phyloP scores from a whole-genome alignment of 2,113 vertebrate species.

The Alligator sinensis region DNA sequence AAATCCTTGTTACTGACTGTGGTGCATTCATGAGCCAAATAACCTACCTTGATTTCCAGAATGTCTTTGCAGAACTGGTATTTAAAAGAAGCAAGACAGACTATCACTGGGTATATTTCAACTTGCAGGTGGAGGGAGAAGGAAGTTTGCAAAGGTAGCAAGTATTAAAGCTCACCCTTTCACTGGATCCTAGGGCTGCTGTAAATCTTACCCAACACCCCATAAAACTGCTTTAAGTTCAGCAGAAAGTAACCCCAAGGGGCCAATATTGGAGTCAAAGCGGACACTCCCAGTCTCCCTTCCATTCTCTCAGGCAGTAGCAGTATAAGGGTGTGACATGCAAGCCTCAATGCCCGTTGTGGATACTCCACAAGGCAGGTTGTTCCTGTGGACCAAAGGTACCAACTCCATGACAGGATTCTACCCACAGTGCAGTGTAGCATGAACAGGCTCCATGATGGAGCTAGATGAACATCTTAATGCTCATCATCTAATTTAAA shows the following conservation, averaged over 20 bases:
- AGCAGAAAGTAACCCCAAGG: not conserved
- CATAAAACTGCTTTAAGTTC: not conserved
- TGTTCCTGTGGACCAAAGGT: not conserved
- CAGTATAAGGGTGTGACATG: not conserved
- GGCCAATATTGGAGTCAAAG: not conserved
- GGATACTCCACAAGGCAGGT: not conserved
- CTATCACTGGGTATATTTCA: not conserved
- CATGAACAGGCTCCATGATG: not conserved
- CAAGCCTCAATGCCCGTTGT: not conserved
- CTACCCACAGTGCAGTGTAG: not conserved
- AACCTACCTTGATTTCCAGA: not conserved
- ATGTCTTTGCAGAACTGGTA: not conserved
- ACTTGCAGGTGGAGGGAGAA: no score
- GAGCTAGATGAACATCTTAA: not conserved
- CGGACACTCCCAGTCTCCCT: not conserved
- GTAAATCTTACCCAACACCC: not conserved
- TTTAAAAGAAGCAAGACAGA: not conserved
- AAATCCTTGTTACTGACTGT: not conserved
- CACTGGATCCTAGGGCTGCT: not conserved
- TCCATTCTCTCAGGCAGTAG: not conserved
- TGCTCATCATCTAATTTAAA: not conserved
- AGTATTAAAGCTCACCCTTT: not conserved
- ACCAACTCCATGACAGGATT: not conserved
- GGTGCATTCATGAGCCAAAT: not conserved
- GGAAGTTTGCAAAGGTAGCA: not conserved